Base-by-base conservation (phyloP, 1,140 invertebrate species). In the Arion vulgaris region DNA sequence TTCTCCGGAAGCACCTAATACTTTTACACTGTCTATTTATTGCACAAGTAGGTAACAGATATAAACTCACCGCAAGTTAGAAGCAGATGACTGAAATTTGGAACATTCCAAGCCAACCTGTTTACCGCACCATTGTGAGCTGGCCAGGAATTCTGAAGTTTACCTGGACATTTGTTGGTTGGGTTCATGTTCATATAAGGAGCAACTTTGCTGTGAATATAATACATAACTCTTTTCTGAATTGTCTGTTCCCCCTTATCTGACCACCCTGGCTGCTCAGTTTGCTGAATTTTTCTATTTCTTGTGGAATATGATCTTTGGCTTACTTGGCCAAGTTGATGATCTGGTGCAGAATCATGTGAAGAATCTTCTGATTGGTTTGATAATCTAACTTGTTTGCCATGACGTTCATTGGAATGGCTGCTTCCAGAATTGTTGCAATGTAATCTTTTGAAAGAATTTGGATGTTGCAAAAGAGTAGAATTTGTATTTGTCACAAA, bases 41-140 rank as follows among this genome's bases (percentile, higher is more conserved):
- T n/a, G n/a, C n/a, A n/a, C n/a, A n/a, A n/a, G n/a, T n/a, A n/a
- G n/a, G n/a, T n/a, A n/a, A n/a, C n/a, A n/a, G 7, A 36, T 13
- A 45, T 32, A 39, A 41, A 39, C 51, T 79, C 28, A 71, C 26
- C 66, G 32, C 45, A 39, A 85, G 66, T 81, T 19, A 77, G 32
- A 0, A 81, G 38, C n/a, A 82, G 72, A 72, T 84, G 83, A 36
- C 96, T 90, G 73, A 87, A 92, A 34, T 85, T 77, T 82, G 87
- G 51, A 71, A 75, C 34, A 82, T 90, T 90, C 91, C 91, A 92
- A 72, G 85, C 83, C 11, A 91, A 45, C 73, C 87, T 86, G 72
- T 89, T 91, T 23, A 89, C 77, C 0, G 82, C 85, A 28, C 86
- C 84, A 51, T 66, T 53, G 84, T 91, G 89, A 39, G 71, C 89